Evolutionary conservation across 2,888 invertebrate species (phyloP), one percentile per base, ranked within the genome.

Genomic region (Coleophora deauratella): DNA sequence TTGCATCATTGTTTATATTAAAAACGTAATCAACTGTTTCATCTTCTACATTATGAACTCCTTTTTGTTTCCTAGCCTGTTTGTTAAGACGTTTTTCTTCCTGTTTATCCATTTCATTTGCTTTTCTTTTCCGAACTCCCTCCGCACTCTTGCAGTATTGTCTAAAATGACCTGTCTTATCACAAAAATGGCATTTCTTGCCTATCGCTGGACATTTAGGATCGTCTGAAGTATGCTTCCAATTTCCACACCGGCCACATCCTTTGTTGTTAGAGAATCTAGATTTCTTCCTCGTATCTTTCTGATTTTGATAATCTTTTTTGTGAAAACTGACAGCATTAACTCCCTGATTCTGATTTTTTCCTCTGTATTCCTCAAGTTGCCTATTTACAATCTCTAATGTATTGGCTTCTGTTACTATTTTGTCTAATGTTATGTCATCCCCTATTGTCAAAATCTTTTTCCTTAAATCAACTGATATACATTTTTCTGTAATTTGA

Each of bases 11-110:
- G 8, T 50, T 35, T 0, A 52, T 32, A 21, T 52, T 46, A 30
- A 54, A 52, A 11, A 51, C 34, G 30, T 54, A 50, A 13, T 50
- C 28, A 0, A 43, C 27, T 14, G 42, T 15, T 34, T 43, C 42
- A 9, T 28, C 12, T 7, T 12, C 35, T 36, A 8, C n/a, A n/a
- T 2, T 7, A 12, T 9, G 13, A 10, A n/a, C n/a, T n/a, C n/a
- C n/a, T n/a, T n/a, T 31, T 14, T 11, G n/a, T 27, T 6, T 33
- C 27, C n/a, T n/a, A n/a, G n/a, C n/a, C n/a, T n/a, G n/a, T n/a
- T n/a, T n/a, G n/a, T n/a, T n/a, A n/a, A n/a, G n/a, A n/a, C n/a
- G n/a, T n/a, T n/a, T n/a, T n/a, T n/a, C n/a, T n/a, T 27, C 9
- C 30, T 31, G 35, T 9, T 3, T 11, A n/a, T n/a, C n/a, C 15